Evolutionary conservation across 1,140 invertebrate species (phyloP), one percentile per base, ranked within the genome.

Genomic region (Monomorium pharaonis): DNA sequence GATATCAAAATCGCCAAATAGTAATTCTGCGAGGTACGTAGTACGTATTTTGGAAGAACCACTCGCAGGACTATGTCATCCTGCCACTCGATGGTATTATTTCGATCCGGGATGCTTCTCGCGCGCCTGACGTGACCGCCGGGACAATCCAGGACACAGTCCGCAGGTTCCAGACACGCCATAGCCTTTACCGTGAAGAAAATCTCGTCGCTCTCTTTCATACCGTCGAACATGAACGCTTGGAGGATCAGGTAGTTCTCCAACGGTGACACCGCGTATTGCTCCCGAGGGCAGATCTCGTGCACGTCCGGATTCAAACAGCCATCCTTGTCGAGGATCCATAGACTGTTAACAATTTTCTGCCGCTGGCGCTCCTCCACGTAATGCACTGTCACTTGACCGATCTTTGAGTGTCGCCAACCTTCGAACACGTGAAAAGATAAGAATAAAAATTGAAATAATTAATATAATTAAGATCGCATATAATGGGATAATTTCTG

Each of bases 191-290:
- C 96, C 60, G 95, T 96, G 24, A 97, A 92, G 2, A 96, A 92
- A 83, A 97, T 95, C 54, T 96, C 95, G 83, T 97, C 97, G 2
- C 96, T 96, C 85, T 96, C 96, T 30, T 94, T 94, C 96, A 97
- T 97, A 6, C 96, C 96, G 85, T 97, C 96, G 89, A 97, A 97
- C 94, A 97, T 96, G 76, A 97, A 97, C 0, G 96, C 96, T 63
- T 96, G 95, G 87, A 97, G 97, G 67, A 95, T 94, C 81, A 96
- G 93, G 54, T 95, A 95, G 24, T 92, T 95, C n/a, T 95, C 93
- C 49, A 96, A 91, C 24, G 94, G 93, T 27, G 80, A 93, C 16
- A 87, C 94, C 89, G 85, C 94, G 91, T 90, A 95, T 92, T 81
- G 97, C 95, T 90, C 96, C 90, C 89, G 95, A 85, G 96, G 95